Conservation (phyloP, 2,113 vertebrate genomes). For the Neopipo cinnamomea region DNA sequence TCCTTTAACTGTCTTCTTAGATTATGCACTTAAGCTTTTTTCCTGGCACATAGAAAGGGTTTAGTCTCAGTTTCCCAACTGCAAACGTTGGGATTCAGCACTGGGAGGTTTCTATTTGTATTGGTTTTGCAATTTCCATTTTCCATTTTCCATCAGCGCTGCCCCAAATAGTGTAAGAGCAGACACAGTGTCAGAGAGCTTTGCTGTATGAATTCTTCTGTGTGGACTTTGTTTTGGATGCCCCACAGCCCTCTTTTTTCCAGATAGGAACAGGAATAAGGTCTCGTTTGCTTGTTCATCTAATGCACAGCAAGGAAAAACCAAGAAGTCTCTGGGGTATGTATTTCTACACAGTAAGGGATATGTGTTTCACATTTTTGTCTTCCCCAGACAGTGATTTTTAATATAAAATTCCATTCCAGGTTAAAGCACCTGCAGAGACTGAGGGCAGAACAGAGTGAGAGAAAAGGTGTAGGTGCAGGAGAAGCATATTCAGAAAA, state of each 20-base stretch:
- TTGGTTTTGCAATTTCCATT: neutral
- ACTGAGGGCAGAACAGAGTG: neutral
- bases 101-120: neutral
- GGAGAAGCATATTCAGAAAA: neutral
- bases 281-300: neutral
- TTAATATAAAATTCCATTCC: neutral
- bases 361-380: neutral
- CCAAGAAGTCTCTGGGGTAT: neutral
- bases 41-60: neutral
- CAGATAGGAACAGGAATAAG: neutral
- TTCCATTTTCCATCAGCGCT: neutral
- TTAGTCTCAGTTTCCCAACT: neutral
- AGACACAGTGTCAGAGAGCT: neutral
- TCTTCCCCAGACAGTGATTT: neutral
- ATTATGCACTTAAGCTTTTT: neutral
- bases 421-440: neutral
- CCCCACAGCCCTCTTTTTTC: neutral
- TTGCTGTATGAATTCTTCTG: neutral
- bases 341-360: neutral
- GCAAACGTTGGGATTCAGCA: neutral
- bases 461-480: neutral
- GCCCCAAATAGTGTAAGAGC: neutral
- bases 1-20: neutral
- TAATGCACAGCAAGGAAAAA: neutral
- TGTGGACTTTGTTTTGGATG: neutral